phyloP scores from a whole-genome alignment of 2,888 invertebrate genomes.

The Drosophila maculinotata region DNA sequence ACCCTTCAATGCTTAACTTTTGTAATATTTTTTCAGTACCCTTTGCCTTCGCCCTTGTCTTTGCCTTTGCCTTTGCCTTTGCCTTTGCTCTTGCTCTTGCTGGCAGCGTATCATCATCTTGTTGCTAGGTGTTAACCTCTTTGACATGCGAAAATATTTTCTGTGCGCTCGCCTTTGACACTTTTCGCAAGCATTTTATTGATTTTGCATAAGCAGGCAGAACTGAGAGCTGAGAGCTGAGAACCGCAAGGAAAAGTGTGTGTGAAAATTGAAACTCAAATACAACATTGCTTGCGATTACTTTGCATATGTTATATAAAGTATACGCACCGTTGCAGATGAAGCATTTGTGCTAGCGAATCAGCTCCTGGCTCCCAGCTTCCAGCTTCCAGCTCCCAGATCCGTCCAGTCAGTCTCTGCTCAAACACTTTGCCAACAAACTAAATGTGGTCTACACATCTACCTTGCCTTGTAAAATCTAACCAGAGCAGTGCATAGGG shows the following conservation, averaged over 20 bases:
- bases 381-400: too few relatives aligned
- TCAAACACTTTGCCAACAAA: slow-evolving; percentile 22
- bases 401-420: slow-evolving; percentile 5
- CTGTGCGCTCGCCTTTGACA: slow-evolving; percentile 37
- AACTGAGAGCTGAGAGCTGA: background rate
- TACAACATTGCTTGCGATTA: slow-evolving; percentile 45
- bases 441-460: slow-evolving; percentile 30
- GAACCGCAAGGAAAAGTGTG: slow-evolving; percentile 3
- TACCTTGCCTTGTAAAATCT: slow-evolving; percentile 2
- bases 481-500: slow-evolving; percentile 4
- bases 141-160: slow-evolving; percentile 61
- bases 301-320: slow-evolving; percentile 44
- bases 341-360: background rate
- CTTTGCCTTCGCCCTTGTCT: slow-evolving; percentile 3
- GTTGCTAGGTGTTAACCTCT: slow-evolving; percentile 69
- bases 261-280: slow-evolving; percentile 50
- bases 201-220: slow-evolving; percentile 65
- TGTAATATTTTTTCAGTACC: slow-evolving; percentile 24
- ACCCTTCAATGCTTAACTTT: slow-evolving; percentile 38
- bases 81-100: slow-evolving; percentile 16
- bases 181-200: slow-evolving; percentile 51
- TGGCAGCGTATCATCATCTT: slow-evolving; percentile 31
- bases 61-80: background rate
- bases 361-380: too few relatives aligned
- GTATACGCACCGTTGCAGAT: slow-evolving; percentile 30